Conservation (phyloP, 2,888 invertebrate genomes). For the Tanytarsus gracilentus region DNA sequence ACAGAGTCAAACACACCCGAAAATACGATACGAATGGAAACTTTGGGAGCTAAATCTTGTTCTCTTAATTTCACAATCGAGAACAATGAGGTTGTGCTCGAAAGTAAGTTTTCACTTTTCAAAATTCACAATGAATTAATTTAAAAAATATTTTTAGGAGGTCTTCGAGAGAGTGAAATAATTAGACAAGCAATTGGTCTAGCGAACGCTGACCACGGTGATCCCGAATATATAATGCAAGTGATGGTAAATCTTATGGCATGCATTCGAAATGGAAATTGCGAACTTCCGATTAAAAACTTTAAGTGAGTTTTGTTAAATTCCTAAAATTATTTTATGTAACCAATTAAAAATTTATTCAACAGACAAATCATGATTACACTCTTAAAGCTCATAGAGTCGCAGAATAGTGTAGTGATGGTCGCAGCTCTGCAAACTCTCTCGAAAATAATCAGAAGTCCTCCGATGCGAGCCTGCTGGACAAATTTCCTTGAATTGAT, state of each 20-base stretch:
- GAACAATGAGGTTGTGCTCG: conserved; percentile 51
- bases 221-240: conserved; percentile 39
- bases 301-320: conserved; percentile 41
- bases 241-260: conserved; percentile 44
- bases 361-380: conserved; percentile 61
- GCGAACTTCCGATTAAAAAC: conserved; percentile 46
- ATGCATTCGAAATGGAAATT: conserved; percentile 46
- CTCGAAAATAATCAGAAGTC: conserved; percentile 73
- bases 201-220: conserved; percentile 35
- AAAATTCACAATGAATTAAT: background rate
- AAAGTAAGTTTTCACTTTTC: conserved; percentile 42
- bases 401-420: conserved; percentile 52
- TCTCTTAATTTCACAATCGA: conserved; percentile 47
- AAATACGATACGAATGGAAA: conserved; percentile 42
- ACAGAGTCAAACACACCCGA: conserved; percentile 47
- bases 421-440: conserved; percentile 71
- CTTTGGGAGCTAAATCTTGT: conserved; percentile 40
- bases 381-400: conserved; percentile 60
- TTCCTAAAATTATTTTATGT: background rate
- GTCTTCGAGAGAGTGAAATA: conserved; percentile 44
- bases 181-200: conserved; percentile 42
- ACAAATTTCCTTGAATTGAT: conserved; percentile 84
- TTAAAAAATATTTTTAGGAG: conserved; percentile 32
- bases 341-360: background rate
- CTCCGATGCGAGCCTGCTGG: conserved; percentile 69